These are phyloP conservation scores for Synanthedon tipuliformis DNA, from an alignment of 2,888 invertebrate species.

Conservation along the genomic window DNA sequence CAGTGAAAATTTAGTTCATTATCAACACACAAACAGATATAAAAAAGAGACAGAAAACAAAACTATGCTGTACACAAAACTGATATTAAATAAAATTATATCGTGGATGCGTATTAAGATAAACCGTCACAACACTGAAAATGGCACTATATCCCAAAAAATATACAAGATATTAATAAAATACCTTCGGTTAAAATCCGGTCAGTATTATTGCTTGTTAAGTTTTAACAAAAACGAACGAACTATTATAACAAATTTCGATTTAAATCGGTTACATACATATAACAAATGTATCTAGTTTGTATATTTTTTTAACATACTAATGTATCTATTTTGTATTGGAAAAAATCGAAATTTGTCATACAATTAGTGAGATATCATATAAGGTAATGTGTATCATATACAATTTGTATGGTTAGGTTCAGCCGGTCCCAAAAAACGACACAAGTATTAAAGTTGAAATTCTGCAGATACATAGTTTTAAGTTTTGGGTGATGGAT, in stretches of 20 bases:
- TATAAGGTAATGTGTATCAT: too few species aligned
- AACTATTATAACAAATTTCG: conserved; percentile 21
- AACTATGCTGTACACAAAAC: conserved; percentile 13
- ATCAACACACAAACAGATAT: conserved; percentile 2
- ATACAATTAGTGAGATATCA: too few species aligned
- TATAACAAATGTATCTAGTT: too few species aligned
- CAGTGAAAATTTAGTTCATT: neutral
- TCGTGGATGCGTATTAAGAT: conserved; percentile 8
- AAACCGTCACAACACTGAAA: conserved; percentile 33
- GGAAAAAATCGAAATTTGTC: too few species aligned
- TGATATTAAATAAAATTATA: neutral
- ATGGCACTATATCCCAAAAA: conserved; percentile 48
- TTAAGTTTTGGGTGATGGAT: too few species aligned
- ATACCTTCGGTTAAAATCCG: conserved; percentile 13
- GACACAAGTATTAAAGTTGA: too few species aligned
- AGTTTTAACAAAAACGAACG: conserved; percentile 15
- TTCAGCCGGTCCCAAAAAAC: too few species aligned
- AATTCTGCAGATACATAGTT: too few species aligned
- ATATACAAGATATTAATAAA: conserved; percentile 15
- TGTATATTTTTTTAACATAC: too few species aligned
- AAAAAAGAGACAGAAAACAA: conserved; percentile 14
- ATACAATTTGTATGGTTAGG: too few species aligned
- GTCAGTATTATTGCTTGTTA: conserved; percentile 16
- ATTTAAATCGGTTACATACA: conserved; percentile 5
- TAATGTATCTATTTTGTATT: too few species aligned